Base-by-base conservation (phyloP, 1,140 invertebrate genomes). In the Argopecten irradians region DNA sequence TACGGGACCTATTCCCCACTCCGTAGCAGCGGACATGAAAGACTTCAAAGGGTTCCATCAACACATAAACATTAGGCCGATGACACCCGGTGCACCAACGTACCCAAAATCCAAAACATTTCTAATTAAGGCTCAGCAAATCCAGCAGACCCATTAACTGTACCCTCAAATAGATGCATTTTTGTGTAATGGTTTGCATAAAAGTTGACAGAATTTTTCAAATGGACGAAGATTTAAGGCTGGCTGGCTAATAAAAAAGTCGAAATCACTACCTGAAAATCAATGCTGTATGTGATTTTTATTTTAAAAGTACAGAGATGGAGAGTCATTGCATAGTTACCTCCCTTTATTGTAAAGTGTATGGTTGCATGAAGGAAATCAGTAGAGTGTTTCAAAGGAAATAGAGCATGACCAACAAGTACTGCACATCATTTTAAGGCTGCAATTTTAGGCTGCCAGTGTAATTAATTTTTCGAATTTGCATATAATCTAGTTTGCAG, bases 391-490 rank as follows among this genome's bases (percentile, higher is more conserved):
- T n/a, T 22, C 22, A n/a, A 13, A 13, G 55, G 13, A 71, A 71
- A 5, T 28, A 71, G 55, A 71, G 55, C 55, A 16, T 71, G n/a
- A 71, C n/a, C n/a, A 71, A 8, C 36, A 39, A 13, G 36, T 39
- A 39, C 36, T 39, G 36, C n/a, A n/a, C n/a, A n/a, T n/a, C n/a
- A n/a, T n/a, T n/a, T n/a, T n/a, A n/a, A n/a, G n/a, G n/a, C n/a
- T n/a, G n/a, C n/a, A n/a, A n/a, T n/a, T n/a, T n/a, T n/a, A n/a
- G n/a, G n/a, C n/a, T n/a, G n/a, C n/a, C n/a, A n/a, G n/a, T n/a
- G 43, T 55, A 55, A 55, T 55, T 55, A 55, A 55, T 55, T 55
- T 71, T n/a, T n/a, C n/a, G n/a, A n/a, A n/a, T n/a, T n/a, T n/a
- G n/a, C n/a, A n/a, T n/a, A n/a, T n/a, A n/a, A n/a, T n/a, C n/a